Evolutionary conservation across 2,888 invertebrate species (phyloP), one percentile per base, ranked within the genome.

Genomic region (Cetonia aurata): DNA sequence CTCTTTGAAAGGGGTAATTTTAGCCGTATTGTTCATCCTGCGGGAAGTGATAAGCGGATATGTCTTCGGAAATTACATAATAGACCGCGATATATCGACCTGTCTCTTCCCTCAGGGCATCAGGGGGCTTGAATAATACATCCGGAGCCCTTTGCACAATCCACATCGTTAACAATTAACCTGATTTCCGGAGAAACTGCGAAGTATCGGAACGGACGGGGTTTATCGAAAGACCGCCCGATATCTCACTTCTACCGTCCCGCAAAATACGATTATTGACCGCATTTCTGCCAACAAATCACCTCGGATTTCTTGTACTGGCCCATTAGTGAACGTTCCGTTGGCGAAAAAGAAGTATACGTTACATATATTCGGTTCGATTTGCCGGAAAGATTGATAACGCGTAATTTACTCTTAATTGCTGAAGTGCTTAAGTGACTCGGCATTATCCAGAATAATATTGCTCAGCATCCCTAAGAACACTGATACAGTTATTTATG

Each of bases 291-390:
- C 48, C 59, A 71, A 71, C 69, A 71, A 69, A 71, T 73, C 69
- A 50, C 66, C 31, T 53, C 55, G 69, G 67, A 46, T 71, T 69
- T 66, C 53, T 69, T 69, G 66, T 69, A 69, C 59, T 50, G 56
- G 67, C 33, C 68, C 69, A 73, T 73, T 73, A 73, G 69, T 71
- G 69, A 71, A 46, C 71, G 70, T 67, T 72, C 53, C 66, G 31
- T 37, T 53, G 72, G 65, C 69, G 50, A 67, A 52, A 69, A 59
- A 69, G 71, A 69, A 69, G 15, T 69, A 25, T 55, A 65, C 37
- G 10, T 37, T 37, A 37, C 37, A 37, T 37, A 10, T 60, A 69
- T 71, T 33, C 46, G 48, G 31, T 13, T 62, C 9, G 48, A 62
- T 62, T 50, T 50, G 13, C 13, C 37, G 62, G 50, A 37, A 62